A percentile compares a stretch with the other conserved stretches of the same genome.
Evolutionary conservation across 2,797 vertebrate species (phyloP).

Genomic region (Anabas testudineus): DNA sequence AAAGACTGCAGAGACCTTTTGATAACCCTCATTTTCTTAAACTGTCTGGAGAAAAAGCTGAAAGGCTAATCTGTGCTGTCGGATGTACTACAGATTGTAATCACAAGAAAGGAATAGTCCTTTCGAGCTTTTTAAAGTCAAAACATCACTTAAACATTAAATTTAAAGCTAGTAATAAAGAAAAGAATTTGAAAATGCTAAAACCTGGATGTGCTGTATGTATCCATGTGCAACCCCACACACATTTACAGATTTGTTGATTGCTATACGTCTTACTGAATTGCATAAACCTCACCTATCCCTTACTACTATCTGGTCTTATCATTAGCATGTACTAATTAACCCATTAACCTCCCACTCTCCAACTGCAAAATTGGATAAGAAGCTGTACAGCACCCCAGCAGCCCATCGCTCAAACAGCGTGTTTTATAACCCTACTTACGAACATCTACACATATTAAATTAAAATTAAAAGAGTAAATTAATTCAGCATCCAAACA

Average conservation of each 20-base stretch:
- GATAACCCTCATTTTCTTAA: background rate
- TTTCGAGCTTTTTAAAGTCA: slow-evolving; percentile 21
- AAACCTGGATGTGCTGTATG: background rate
- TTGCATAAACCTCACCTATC: slow-evolving; percentile 17
- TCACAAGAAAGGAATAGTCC: slow-evolving; percentile 9
- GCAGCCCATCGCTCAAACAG: no score
- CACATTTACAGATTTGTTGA: no score
- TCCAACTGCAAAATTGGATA: background rate
- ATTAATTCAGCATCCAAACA: no score
- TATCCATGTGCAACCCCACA: no score
- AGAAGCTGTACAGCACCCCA: no score
- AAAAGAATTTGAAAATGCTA: background rate
- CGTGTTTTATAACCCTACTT: no score
- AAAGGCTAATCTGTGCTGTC: slow-evolving; percentile 6
- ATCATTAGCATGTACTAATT: slow-evolving; percentile 24
- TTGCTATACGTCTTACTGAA: no score
- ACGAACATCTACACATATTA: no score
- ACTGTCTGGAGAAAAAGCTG: background rate
- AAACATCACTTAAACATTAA: slow-evolving; percentile 18
- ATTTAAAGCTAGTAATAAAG: slow-evolving; percentile 10
- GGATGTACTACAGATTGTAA: background rate
- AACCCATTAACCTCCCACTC: slow-evolving; percentile 36
- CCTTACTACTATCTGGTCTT: slow-evolving; percentile 10
- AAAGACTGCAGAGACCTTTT: slow-evolving; percentile 4
- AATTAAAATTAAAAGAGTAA: no score